These are phyloP conservation scores for Rhopalosiphum maidis DNA, from an alignment of 1,140 invertebrate species.

Conservation along the genomic window DNA sequence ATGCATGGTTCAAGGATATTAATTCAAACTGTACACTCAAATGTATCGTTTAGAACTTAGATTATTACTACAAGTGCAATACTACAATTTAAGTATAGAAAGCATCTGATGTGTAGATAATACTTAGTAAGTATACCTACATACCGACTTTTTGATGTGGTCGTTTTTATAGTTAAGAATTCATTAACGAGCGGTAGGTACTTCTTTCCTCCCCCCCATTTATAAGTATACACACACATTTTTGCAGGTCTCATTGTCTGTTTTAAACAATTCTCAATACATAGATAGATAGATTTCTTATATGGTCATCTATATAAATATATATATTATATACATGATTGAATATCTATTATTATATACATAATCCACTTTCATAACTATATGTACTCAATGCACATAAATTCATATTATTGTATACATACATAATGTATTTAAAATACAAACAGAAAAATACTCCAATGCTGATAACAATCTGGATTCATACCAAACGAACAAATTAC, in stretches of 20 bases:
- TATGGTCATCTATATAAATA: not conserved
- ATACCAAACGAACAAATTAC: slow-evolving; percentile 20
- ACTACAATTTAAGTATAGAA: not conserved
- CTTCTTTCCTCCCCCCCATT: no score
- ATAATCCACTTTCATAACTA: not conserved
- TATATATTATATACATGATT: not conserved
- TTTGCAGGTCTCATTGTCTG: not conserved
- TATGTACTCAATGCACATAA: not conserved
- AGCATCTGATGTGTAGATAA: not conserved
- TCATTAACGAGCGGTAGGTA: not conserved
- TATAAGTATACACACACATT: not conserved
- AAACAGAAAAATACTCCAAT: not conserved
- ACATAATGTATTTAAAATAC: not conserved
- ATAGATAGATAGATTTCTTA: not conserved
- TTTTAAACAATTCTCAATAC: not conserved
- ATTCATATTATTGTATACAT: not conserved
- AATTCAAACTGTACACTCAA: not conserved
- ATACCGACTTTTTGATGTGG: not conserved
- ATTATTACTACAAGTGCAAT: not conserved
- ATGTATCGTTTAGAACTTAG: not conserved
- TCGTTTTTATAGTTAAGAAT: not conserved
- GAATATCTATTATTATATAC: not conserved
- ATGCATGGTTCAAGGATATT: not conserved
- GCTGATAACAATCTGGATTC: slow-evolving; percentile 34
- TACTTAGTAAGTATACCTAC: not conserved